A percentile compares a stretch with the other conserved stretches of the same genome.
Evolutionary conservation across 1,140 invertebrate species (phyloP).

Genomic region (Ganaspis sp.): DNA sequence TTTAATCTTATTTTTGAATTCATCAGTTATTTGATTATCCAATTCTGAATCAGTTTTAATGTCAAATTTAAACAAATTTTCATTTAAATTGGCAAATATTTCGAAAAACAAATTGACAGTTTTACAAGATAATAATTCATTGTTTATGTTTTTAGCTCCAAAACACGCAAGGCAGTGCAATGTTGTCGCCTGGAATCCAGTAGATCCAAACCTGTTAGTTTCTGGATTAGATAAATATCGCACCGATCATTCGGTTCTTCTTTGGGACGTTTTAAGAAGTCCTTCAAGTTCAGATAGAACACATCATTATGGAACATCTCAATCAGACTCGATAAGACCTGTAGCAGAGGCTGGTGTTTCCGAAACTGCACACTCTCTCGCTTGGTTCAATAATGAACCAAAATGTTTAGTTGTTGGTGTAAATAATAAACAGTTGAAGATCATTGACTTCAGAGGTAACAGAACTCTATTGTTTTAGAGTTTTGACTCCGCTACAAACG

Average conservation of each 20-base stretch:
- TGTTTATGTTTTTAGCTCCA: conserved; percentile 78
- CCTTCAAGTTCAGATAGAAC: conserved; percentile 66
- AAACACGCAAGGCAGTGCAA: conserved; percentile 90
- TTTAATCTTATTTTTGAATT: no score
- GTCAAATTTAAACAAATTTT: no score
- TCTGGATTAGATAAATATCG: conserved; percentile 91
- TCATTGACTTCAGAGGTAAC: conserved; percentile 94
- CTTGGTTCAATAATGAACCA: conserved; percentile 87
- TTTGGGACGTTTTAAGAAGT: conserved; percentile 86
- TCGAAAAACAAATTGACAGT: no score
- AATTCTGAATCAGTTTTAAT: no score
- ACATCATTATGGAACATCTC: conserved; percentile 63
- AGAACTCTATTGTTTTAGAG: no score
- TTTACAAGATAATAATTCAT: conserved; percentile 33
- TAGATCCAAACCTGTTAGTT: conserved; percentile 88
- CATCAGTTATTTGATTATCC: no score
- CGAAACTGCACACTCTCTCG: conserved; percentile 89
- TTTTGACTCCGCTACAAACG: no score
- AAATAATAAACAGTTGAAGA: conserved; percentile 91
- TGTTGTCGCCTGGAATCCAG: conserved; percentile 91
- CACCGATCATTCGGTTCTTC: conserved; percentile 86
- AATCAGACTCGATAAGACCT: conserved; percentile 75
- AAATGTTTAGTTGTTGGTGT: conserved; percentile 89
- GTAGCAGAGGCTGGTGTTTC: conserved; percentile 84
- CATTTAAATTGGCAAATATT: no score